Conservation (phyloP, 1,140 invertebrate genomes). For the Nebria ingens region DNA sequence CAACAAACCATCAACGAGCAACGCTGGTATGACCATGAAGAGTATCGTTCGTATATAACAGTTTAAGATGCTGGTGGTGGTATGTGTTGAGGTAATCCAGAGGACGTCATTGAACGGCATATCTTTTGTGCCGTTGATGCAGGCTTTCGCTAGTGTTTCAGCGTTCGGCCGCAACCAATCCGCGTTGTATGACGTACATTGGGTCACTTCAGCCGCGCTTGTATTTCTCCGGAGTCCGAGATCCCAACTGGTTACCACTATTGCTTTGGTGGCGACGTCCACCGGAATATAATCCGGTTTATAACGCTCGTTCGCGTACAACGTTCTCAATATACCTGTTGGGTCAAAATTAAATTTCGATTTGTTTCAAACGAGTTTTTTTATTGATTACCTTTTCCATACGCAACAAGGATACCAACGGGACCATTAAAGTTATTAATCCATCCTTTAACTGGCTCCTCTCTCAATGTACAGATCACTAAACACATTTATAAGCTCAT, state of each 20-base stretch:
- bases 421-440: slow-evolving; percentile 93
- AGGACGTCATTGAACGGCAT: slow-evolving; percentile 55
- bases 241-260: slow-evolving; percentile 65
- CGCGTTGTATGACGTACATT: background rate
- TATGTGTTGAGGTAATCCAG: slow-evolving; percentile 49
- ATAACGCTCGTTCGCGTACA: slow-evolving; percentile 51
- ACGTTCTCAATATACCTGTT: slow-evolving; percentile 57
- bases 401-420: slow-evolving; percentile 60
- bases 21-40: slow-evolving; percentile 56
- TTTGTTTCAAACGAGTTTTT: slow-evolving; percentile 10
- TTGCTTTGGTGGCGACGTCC: slow-evolving; percentile 71
- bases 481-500: no score
- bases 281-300: slow-evolving; percentile 76
- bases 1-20: slow-evolving; percentile 52
- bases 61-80: slow-evolving; percentile 37
- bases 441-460: slow-evolving; percentile 71
- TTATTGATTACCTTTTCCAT: slow-evolving; percentile 55
- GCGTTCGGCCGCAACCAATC: background rate
- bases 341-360: background rate
- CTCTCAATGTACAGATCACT: slow-evolving; percentile 18
- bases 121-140: slow-evolving; percentile 16
- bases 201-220: background rate
- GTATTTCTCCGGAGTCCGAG: slow-evolving; percentile 17
- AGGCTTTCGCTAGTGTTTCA: slow-evolving; percentile 14
- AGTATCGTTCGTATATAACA: slow-evolving; percentile 48